Conservation (phyloP, 1,140 invertebrate genomes). For the Solenopsis fugax region DNA sequence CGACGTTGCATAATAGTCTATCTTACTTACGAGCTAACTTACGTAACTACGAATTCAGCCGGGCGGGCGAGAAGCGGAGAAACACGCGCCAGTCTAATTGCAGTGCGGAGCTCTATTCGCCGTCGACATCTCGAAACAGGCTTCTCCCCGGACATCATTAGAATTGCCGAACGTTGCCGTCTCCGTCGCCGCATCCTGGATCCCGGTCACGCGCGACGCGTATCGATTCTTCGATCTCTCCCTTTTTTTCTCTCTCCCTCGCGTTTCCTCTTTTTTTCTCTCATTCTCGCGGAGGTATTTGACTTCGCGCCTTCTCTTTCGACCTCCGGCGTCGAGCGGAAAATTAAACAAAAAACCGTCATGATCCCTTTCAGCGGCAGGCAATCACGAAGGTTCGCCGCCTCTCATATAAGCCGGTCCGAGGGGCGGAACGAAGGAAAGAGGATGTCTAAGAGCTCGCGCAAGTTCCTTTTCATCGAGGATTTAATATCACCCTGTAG, state of each 20-base stretch:
- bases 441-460: slow-evolving; percentile 51
- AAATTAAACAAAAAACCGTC: slow-evolving; percentile 80
- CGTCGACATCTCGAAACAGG: slow-evolving; percentile 48
- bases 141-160: slow-evolving; percentile 28
- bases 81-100: slow-evolving; percentile 48
- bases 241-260: background rate
- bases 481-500: slow-evolving; percentile 76
- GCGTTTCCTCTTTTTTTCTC: background rate
- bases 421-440: background rate
- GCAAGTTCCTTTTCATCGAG: slow-evolving; percentile 75
- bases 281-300: background rate
- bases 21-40: background rate
- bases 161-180: slow-evolving; percentile 31
- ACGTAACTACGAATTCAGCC: background rate
- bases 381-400: slow-evolving; percentile 76
- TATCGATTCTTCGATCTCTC: slow-evolving; percentile 44
- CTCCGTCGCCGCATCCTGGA: slow-evolving; percentile 16
- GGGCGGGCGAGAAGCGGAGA: background rate
- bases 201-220: slow-evolving; percentile 42
- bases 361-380: slow-evolving; percentile 72
- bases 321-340: slow-evolving; percentile 45
- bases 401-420: slow-evolving; percentile 70
- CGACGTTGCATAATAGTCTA: background rate
- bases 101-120: slow-evolving; percentile 15
- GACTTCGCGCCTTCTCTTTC: slow-evolving; percentile 22